phyloP scores from a whole-genome alignment of 1,140 invertebrate species.

The Drosophila nannoptera region DNA sequence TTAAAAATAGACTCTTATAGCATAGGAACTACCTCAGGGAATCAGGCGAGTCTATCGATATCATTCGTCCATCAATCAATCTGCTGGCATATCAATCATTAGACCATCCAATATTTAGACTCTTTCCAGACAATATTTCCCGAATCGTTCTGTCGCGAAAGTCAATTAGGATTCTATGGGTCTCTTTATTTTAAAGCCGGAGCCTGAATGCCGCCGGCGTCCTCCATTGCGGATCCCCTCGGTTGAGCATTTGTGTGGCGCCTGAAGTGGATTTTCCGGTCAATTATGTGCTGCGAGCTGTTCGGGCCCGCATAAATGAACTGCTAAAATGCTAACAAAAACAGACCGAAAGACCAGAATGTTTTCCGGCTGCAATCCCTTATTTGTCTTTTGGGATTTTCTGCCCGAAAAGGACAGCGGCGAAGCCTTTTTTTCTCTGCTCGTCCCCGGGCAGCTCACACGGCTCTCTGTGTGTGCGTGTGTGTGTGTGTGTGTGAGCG shows the following conservation, averaged over 20 bases:
- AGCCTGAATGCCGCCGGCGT: neutral
- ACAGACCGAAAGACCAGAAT: slow-evolving; percentile 41
- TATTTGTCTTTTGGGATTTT: slow-evolving; percentile 63
- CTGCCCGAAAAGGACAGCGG: slow-evolving; percentile 54
- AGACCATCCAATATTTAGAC: too few species aligned
- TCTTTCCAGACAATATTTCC: too few species aligned
- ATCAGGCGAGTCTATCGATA: too few species aligned
- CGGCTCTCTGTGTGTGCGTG: slow-evolving; percentile 46
- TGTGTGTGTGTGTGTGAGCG: slow-evolving; percentile 33
- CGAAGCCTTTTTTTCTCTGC: slow-evolving; percentile 31
- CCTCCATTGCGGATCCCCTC: slow-evolving; percentile 26
- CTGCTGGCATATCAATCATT: too few species aligned
- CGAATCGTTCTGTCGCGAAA: too few species aligned
- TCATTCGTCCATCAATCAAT: too few species aligned
- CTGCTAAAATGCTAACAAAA: slow-evolving; percentile 74
- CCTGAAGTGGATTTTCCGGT: slow-evolving; percentile 61
- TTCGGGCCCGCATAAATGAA: slow-evolving; percentile 63
- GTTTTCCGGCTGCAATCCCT: slow-evolving; percentile 46
- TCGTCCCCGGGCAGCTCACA: neutral
- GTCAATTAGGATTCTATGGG: too few species aligned
- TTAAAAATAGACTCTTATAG: too few species aligned
- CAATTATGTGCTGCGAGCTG: slow-evolving; percentile 45
- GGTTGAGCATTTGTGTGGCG: slow-evolving; percentile 48
- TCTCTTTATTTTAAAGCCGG: slow-evolving; percentile 3
- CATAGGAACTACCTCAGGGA: too few species aligned